phyloP scores from a whole-genome alignment of 2,888 invertebrate genomes.

The Synanthedon formicaeformis region DNA sequence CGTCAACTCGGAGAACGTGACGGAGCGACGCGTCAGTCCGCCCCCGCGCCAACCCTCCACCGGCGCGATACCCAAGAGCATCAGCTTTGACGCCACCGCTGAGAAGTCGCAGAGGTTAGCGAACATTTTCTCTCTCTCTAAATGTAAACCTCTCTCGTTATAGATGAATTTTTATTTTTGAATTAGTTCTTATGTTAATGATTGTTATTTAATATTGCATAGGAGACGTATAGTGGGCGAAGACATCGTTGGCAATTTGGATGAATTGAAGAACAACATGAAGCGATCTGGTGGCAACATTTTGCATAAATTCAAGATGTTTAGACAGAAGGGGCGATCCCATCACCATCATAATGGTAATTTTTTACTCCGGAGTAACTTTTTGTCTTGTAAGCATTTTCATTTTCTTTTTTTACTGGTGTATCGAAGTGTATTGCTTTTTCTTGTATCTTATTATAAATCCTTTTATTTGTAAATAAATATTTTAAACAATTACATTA shows the following conservation, averaged over 20 bases:
- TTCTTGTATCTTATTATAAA: not conserved
- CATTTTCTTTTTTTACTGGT: not conserved
- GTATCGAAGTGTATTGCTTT: not conserved
- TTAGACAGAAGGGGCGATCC: slow-evolving; percentile 55
- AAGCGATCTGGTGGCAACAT: slow-evolving; percentile 62
- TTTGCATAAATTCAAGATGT: slow-evolving; percentile 62
- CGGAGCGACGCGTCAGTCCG: slow-evolving; percentile 51
- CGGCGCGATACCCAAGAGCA: slow-evolving; percentile 91
- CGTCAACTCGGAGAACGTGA: slow-evolving; percentile 57
- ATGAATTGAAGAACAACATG: slow-evolving; percentile 62
- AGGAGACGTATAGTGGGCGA: slow-evolving; percentile 47
- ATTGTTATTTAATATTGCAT: not conserved
- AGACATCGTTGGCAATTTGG: slow-evolving; percentile 48
- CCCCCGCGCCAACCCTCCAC: slow-evolving; percentile 71
- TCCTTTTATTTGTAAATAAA: too few relatives aligned
- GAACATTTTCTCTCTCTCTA: not conserved
- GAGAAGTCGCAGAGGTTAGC: slow-evolving; percentile 78
- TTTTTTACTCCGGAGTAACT: not conserved
- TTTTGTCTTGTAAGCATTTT: not conserved
- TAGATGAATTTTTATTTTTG: not conserved
- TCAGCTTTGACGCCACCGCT: slow-evolving; percentile 91
- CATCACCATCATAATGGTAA: slow-evolving; percentile 41
- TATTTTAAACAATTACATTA: too few relatives aligned
- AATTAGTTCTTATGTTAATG: too few relatives aligned
- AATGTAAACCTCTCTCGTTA: too few relatives aligned